These are phyloP conservation scores for Lutraria rhynchaena DNA, from an alignment of 1,140 invertebrate species.

Conservation along the genomic window DNA sequence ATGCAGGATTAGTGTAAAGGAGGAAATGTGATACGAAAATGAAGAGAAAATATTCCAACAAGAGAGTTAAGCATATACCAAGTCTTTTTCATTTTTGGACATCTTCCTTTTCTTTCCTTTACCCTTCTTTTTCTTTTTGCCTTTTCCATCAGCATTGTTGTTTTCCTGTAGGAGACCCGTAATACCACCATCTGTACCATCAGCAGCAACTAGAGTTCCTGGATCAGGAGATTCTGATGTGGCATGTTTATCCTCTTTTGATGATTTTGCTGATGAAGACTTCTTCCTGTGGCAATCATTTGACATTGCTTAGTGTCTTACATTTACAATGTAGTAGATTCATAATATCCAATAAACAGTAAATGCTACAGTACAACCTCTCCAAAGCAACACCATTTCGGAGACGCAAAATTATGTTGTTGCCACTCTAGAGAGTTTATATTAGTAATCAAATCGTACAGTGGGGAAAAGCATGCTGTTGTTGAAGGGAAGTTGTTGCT, in stretches of 20 bases:
- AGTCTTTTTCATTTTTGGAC: conserved; percentile 67
- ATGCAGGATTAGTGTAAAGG: no score
- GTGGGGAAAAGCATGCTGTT: no score
- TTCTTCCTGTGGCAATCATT: conserved; percentile 52
- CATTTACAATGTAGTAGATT: background rate
- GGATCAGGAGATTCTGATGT: conserved; percentile 51
- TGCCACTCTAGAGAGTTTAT: no score
- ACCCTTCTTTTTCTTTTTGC: conserved; percentile 67
- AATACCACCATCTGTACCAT: conserved; percentile 51
- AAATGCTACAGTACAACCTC: no score
- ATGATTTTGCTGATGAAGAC: conserved; percentile 49
- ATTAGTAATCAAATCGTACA: no score
- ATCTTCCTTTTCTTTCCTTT: conserved; percentile 66
- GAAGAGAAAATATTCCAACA: no score
- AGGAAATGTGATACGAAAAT: no score
- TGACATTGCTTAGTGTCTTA: no score
- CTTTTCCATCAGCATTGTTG: conserved; percentile 38
- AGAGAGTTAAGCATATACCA: no score
- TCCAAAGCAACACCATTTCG: no score
- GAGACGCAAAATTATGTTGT: no score
- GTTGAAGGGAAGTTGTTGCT: no score
- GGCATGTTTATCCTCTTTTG: conserved; percentile 48
- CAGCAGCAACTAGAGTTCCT: conserved; percentile 47
- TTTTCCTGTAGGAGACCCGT: conserved; percentile 45
- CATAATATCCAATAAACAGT: background rate